These are phyloP conservation scores for Nipponacmea schrenckii DNA, from an alignment of 2,888 invertebrate genomes.

Conservation along the genomic window DNA sequence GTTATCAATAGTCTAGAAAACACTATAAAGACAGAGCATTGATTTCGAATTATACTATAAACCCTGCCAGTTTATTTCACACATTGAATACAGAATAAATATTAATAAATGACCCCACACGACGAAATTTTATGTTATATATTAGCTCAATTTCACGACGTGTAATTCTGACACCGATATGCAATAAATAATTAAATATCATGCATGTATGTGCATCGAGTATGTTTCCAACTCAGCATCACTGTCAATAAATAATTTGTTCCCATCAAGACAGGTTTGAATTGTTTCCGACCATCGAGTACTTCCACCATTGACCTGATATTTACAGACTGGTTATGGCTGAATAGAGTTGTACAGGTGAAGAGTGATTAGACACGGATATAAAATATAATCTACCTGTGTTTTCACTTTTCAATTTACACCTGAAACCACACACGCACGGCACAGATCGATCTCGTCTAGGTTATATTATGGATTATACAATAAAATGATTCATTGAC, in stretches of 20 bases:
- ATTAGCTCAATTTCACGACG: too few relatives aligned
- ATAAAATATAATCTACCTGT: too few relatives aligned
- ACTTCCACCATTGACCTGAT: neutral
- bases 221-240: neutral
- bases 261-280: neutral
- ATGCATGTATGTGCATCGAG: neutral
- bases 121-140: too few relatives aligned
- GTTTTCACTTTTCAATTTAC: too few relatives aligned
- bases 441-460: too few relatives aligned
- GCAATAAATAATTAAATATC: neutral
- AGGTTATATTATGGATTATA: too few relatives aligned
- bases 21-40: neutral
- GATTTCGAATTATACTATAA: neutral
- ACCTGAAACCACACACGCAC: too few relatives aligned
- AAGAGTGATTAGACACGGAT: too few relatives aligned
- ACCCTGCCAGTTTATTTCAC: too few relatives aligned
- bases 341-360: neutral
- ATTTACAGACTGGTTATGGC: neutral
- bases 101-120: too few relatives aligned
- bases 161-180: neutral
- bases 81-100: too few relatives aligned
- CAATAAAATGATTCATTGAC: too few relatives aligned
- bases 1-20: neutral
- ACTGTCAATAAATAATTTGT: constrained; percentile 4
- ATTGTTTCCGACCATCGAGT: neutral